These are phyloP conservation scores for Sinocyclocheilus rhinocerous DNA, from an alignment of 2,113 vertebrate species.

Conservation along the genomic window DNA sequence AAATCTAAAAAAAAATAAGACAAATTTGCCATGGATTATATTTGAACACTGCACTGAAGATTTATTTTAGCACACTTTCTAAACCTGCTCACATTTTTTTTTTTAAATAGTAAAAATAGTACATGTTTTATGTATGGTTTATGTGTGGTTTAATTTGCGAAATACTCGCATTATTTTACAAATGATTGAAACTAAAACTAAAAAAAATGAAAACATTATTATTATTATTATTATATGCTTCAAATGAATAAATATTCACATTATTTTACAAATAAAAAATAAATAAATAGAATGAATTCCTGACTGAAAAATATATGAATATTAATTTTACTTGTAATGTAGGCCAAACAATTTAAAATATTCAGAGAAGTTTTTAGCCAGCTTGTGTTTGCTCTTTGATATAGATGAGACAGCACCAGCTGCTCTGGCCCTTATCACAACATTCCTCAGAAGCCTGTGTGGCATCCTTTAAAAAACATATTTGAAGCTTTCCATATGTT, in stretches of 20 bases:
- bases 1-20: too few relatives aligned
- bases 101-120: too few relatives aligned
- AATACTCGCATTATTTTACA: too few relatives aligned
- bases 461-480: constrained; percentile 70
- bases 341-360: not conserved
- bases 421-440: constrained; percentile 61
- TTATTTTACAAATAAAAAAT: not conserved
- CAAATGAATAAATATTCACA: not conserved
- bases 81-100: not conserved
- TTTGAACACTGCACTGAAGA: not conserved
- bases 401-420: constrained; percentile 56
- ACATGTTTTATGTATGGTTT: too few relatives aligned
- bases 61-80: not conserved
- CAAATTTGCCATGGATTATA: not conserved
- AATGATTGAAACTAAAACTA: too few relatives aligned
- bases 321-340: not conserved
- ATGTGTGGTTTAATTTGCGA: too few relatives aligned
- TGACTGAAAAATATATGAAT: not conserved
- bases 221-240: not conserved
- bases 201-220: not conserved
- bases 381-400: constrained; percentile 41
- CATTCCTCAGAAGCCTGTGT: constrained; percentile 67
- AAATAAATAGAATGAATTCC: not conserved
- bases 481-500: constrained; percentile 66
- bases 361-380: not conserved